Evolutionary conservation across 2,113 vertebrate genomes (phyloP).

Genomic region (Miniopterus natalensis): DNA sequence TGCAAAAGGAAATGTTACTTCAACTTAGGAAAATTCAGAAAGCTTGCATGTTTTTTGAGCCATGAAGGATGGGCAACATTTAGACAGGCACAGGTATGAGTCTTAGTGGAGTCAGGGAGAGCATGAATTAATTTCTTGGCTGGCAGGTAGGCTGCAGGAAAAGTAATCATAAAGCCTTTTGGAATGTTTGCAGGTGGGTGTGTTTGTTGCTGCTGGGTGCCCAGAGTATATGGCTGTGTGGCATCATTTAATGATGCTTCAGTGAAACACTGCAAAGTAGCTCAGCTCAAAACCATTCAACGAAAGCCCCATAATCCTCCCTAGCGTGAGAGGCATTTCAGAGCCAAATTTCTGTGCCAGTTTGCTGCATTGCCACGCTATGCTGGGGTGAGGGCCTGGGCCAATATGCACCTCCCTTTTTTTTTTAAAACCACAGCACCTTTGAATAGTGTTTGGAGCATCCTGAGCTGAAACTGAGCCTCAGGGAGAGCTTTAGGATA

Average conservation of each 20-base stretch:
- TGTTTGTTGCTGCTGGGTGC: background rate
- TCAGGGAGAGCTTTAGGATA: background rate
- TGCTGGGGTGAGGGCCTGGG: background rate
- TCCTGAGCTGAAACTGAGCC: background rate
- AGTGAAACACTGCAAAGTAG: background rate
- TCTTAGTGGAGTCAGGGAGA: background rate
- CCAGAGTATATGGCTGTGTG: background rate
- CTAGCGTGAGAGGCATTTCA: background rate
- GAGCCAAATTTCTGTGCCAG: background rate
- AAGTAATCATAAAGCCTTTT: background rate
- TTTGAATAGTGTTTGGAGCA: background rate
- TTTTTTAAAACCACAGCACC: background rate
- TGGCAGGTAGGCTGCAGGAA: background rate
- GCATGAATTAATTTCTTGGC: background rate
- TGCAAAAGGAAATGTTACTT: background rate
- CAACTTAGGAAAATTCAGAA: background rate
- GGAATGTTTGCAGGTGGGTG: background rate
- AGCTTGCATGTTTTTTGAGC: background rate
- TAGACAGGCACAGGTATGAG: background rate
- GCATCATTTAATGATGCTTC: background rate
- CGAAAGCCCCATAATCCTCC: background rate
- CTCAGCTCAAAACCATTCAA: background rate
- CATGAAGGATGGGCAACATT: background rate
- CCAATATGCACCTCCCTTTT: background rate
- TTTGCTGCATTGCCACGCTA: background rate